These are phyloP conservation scores for Pristionchus fissidentatus DNA, from an alignment of 2,888 invertebrate species.

Conservation along the genomic window DNA sequence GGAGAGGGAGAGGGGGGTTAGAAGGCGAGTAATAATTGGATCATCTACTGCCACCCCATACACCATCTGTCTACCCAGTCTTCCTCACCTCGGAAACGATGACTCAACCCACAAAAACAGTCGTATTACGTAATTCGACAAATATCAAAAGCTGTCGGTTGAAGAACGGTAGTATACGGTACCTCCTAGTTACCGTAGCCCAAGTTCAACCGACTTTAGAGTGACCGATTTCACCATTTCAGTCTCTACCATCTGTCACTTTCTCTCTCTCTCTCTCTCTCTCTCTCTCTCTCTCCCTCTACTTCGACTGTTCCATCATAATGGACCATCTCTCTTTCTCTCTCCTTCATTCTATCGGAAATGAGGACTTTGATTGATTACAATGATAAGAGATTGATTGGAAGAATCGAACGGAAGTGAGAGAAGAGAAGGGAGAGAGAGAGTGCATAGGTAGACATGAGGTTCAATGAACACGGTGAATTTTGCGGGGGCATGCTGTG, in stretches of 20 bases:
- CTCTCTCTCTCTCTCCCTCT: not conserved
- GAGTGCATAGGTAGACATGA: not conserved
- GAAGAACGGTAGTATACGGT: not conserved
- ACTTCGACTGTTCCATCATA: constrained; percentile 39
- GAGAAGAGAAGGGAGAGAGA: not conserved
- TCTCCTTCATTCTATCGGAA: constrained; percentile 32
- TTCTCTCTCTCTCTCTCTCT: not conserved
- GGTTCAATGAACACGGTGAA: too few relatives aligned
- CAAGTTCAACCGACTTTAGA: not conserved
- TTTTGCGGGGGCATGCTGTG: too few relatives aligned
- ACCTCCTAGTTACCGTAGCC: too few relatives aligned
- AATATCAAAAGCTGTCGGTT: not conserved
- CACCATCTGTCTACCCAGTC: constrained; percentile 21
- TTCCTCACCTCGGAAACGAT: not conserved
- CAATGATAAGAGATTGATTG: constrained; percentile 32
- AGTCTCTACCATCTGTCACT: constrained; percentile 37
- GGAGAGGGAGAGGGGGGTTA: too few relatives aligned
- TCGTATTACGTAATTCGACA: not conserved
- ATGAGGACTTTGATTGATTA: constrained; percentile 39
- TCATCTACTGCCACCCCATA: constrained; percentile 37
- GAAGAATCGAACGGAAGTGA: not conserved
- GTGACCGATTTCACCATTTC: not conserved
- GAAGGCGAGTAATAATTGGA: constrained; percentile 41
- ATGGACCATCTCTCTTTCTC: constrained; percentile 26
- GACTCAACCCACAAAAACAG: not conserved